Percentiles rank a stretch among this genome's conserved stretches.
Evolutionary conservation across 1,140 invertebrate species (phyloP).

Genomic region (Pararge aegeria): DNA sequence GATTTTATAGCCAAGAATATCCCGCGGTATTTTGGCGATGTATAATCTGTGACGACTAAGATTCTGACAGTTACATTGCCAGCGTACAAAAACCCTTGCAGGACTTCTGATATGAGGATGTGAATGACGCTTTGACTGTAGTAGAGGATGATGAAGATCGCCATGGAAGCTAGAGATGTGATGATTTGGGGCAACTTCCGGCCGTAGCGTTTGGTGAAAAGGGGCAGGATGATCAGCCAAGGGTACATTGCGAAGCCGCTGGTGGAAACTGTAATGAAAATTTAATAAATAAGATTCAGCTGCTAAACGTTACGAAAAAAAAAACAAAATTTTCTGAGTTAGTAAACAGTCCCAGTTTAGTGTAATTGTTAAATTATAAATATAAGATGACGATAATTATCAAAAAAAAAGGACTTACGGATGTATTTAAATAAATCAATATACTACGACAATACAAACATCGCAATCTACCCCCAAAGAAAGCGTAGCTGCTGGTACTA

Average conservation of each 20-base stretch:
- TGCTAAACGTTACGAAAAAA: too few species aligned
- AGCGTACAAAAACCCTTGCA: conserved; percentile 35
- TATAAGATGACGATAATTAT: too few species aligned
- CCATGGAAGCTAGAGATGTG: conserved; percentile 11
- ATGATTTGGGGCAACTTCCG: conserved; percentile 16
- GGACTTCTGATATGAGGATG: conserved; percentile 35
- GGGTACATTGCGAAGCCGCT: conserved; percentile 25
- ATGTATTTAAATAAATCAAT: too few species aligned
- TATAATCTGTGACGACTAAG: conserved; percentile 37
- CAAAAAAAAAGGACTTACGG: too few species aligned
- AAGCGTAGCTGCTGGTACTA: too few species aligned
- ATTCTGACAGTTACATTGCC: conserved; percentile 35
- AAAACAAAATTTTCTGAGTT: too few species aligned
- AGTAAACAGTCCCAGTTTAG: too few species aligned
- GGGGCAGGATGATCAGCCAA: conserved; percentile 25
- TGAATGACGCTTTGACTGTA: conserved; percentile 32
- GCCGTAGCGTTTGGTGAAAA: conserved; percentile 12
- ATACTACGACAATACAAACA: too few species aligned
- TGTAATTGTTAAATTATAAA: too few species aligned
- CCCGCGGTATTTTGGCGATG: conserved; percentile 39
- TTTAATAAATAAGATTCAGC: too few species aligned
- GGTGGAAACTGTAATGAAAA: conserved; percentile 23
- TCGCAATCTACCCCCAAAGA: too few species aligned
- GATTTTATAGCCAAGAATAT: conserved; percentile 42
- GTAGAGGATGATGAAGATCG: conserved; percentile 30